Conservation (phyloP, 1,140 invertebrate species). For the Drosophila navojoa region DNA sequence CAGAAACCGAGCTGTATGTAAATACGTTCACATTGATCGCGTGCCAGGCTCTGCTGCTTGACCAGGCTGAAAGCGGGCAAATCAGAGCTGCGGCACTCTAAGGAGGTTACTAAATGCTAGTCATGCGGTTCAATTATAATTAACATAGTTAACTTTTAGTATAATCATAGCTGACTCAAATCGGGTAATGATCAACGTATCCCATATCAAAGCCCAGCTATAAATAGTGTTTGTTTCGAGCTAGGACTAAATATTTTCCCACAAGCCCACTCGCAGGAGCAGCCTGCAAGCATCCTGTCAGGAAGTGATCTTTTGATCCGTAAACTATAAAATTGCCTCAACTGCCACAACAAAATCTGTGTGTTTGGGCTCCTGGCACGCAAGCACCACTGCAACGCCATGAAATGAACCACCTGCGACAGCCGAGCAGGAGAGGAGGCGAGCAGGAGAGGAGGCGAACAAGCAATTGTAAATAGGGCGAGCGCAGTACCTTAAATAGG, state of each 20-base stretch:
- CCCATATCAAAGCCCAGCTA: constrained; percentile 38
- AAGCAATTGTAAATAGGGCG: constrained; percentile 6
- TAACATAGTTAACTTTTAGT: not conserved
- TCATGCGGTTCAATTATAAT: too few relatives aligned
- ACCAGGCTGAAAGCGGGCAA: not conserved
- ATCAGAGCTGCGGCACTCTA: not conserved
- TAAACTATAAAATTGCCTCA: constrained; percentile 78
- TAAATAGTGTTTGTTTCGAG: constrained; percentile 19
- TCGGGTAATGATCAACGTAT: not conserved
- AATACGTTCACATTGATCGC: not conserved
- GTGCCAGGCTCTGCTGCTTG: not conserved
- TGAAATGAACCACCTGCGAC: constrained; percentile 68
- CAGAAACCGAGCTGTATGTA: not conserved
- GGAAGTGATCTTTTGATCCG: constrained; percentile 83
- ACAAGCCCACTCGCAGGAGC: constrained; percentile 35
- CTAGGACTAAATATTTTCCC: constrained; percentile 57
- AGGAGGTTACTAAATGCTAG: too few relatives aligned
- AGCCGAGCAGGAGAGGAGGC: constrained; percentile 14
- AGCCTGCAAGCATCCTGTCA: constrained; percentile 73
- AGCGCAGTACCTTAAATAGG: constrained; percentile 17
- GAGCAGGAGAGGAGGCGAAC: constrained; percentile 34
- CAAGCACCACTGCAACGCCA: constrained; percentile 34
- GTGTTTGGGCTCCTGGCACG: constrained; percentile 51
- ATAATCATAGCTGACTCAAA: not conserved
- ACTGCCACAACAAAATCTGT: constrained; percentile 55